Percentiles rank a stretch among this genome's conserved stretches.
Evolutionary conservation across 2,888 invertebrate genomes (phyloP).

Genomic region (Drosophila antonietae): DNA sequence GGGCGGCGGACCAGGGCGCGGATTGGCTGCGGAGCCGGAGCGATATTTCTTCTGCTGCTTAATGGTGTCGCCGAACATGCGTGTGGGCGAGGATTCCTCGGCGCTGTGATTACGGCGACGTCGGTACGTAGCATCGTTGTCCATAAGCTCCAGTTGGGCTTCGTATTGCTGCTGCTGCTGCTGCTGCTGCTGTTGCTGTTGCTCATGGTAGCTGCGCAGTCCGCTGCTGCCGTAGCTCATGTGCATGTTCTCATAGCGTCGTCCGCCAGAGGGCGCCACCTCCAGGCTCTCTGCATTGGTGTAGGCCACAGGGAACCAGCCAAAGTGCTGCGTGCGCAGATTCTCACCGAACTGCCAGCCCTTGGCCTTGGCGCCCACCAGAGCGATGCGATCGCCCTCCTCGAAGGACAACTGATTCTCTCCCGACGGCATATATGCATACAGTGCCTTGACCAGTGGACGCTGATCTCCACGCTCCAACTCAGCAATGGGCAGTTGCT

Average conservation of each 20-base stretch:
- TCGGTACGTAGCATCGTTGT: conserved; percentile 78
- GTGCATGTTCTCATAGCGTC: conserved; percentile 82
- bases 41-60: conserved; percentile 86
- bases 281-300: conserved; percentile 90
- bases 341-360: conserved; percentile 99
- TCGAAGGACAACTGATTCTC: conserved; percentile 97
- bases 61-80: conserved; percentile 91
- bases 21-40: conserved; percentile 86
- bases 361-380: conserved; percentile 95
- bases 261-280: conserved; percentile 32
- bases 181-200: conserved; percentile 64
- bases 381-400: conserved; percentile 94
- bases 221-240: conserved; percentile 77
- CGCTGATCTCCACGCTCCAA: conserved; percentile 87
- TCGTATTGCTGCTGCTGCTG: conserved; percentile 76
- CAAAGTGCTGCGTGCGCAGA: conserved; percentile 94
- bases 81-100: conserved; percentile 86
- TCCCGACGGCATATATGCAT: conserved; percentile 94
- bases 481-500: conserved; percentile 48
- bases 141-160: conserved; percentile 69
- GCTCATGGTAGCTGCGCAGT: conserved; percentile 76
- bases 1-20: conserved; percentile 89
- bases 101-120: conserved; percentile 79
- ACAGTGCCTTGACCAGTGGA: conserved; percentile 92
- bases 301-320: conserved; percentile 98